Percentiles rank a stretch among this genome's conserved stretches.
Conservation (phyloP, 2,113 vertebrate genomes). For the Sander vitreus region DNA sequence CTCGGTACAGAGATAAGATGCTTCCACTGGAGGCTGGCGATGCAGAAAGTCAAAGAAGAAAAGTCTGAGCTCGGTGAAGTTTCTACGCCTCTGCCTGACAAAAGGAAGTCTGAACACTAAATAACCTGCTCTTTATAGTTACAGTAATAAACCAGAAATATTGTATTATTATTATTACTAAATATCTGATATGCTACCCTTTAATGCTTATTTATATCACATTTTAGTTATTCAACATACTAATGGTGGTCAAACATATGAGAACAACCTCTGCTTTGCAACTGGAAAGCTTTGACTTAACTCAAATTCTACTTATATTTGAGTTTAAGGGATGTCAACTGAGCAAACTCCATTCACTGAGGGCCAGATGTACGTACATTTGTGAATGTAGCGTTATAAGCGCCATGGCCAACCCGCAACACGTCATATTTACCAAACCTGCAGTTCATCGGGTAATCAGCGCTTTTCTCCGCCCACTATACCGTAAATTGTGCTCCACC, state of each 20-base stretch:
- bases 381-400: too few species aligned
- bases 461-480: too few species aligned
- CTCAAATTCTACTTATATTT: not conserved
- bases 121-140: not conserved
- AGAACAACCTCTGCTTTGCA: not conserved
- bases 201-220: not conserved
- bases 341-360: too few species aligned
- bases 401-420: too few species aligned
- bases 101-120: too few species aligned
- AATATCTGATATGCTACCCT: not conserved
- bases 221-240: not conserved
- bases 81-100: not conserved
- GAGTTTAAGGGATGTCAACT: not conserved
- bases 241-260: not conserved
- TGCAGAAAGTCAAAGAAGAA: constrained; percentile 17
- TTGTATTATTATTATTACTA: not conserved
- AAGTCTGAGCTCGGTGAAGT: not conserved
- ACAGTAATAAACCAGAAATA: not conserved
- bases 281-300: not conserved
- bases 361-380: too few species aligned
- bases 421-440: too few species aligned
- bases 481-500: too few species aligned
- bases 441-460: too few species aligned
- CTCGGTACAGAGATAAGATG: constrained; percentile 40
- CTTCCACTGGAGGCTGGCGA: constrained; percentile 3